phyloP scores from a whole-genome alignment of 2,888 invertebrate species.

The Beris morrisii region DNA sequence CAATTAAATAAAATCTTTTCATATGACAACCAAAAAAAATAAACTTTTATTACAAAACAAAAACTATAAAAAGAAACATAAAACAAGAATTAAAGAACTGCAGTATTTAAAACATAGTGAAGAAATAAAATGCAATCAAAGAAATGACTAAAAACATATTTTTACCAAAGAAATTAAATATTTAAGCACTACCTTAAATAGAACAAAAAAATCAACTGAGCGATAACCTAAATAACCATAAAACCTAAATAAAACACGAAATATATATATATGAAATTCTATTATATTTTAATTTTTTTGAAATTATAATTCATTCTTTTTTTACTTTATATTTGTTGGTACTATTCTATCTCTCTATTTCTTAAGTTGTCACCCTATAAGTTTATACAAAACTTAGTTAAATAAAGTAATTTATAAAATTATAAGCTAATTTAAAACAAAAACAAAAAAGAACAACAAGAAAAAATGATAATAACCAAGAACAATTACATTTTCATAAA shows the following conservation, averaged over 20 bases:
- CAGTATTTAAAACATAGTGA: constrained; percentile 9
- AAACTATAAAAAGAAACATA: constrained; percentile 38
- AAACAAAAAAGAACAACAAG: neutral
- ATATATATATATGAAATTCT: no score
- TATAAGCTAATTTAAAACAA: neutral
- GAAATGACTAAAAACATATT: neutral
- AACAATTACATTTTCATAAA: constrained; percentile 32
- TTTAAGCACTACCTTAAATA: constrained; percentile 32
- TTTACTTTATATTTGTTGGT: no score
- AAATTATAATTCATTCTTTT: no score
- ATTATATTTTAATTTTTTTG: no score
- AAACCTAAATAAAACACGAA: no score
- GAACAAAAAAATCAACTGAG: neutral
- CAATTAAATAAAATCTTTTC: constrained; percentile 40
- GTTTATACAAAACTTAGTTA: no score
- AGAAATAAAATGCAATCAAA: constrained; percentile 32
- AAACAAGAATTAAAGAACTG: constrained; percentile 36
- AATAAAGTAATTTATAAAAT: no score
- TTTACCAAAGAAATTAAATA: constrained; percentile 5
- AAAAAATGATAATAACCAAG: constrained; percentile 27
- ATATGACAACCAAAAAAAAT: constrained; percentile 30
- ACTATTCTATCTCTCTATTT: no score
- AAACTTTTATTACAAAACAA: constrained; percentile 10
- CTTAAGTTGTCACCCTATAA: no score
- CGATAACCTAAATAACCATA: no score